Evolutionary conservation across 1,140 invertebrate species (phyloP).

Genomic region (Belonocnema kinseyi): DNA sequence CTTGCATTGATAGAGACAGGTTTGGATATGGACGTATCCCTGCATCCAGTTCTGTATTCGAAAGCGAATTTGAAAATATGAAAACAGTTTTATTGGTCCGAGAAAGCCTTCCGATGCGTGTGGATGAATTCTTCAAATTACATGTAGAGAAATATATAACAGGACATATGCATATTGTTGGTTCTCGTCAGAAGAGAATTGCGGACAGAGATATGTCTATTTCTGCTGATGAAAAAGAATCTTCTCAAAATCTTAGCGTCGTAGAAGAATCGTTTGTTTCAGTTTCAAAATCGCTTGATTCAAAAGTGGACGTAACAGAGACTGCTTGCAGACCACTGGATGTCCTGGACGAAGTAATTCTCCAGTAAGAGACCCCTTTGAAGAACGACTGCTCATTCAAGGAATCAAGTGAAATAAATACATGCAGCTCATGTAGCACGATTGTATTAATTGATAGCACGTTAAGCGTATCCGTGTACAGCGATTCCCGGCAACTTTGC

Average conservation of each 20-base stretch:
- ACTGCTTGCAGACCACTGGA: too few species aligned
- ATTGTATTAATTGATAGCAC: neutral
- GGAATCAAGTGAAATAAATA: too few species aligned
- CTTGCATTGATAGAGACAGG: constrained; percentile 8
- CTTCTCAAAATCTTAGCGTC: too few species aligned
- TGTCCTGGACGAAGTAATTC: too few species aligned
- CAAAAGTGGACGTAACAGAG: too few species aligned
- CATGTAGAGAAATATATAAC: neutral
- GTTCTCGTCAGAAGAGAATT: neutral
- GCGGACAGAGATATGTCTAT: neutral
- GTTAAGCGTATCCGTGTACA: neutral
- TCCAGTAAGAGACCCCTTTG: too few species aligned
- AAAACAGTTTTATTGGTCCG: constrained; percentile 22
- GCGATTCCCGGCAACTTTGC: neutral
- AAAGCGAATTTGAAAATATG: constrained; percentile 37
- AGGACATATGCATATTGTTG: neutral
- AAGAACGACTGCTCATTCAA: too few species aligned
- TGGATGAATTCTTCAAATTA: neutral
- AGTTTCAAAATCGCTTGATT: too few species aligned
- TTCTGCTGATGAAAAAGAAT: neutral
- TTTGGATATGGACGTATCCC: constrained; percentile 39
- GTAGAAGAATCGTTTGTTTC: too few species aligned
- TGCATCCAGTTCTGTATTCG: constrained; percentile 34
- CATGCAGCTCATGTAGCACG: too few species aligned
- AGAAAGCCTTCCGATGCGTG: neutral